Evolutionary conservation across 2,888 invertebrate species (phyloP).

Genomic region (Dioctria linearis): DNA sequence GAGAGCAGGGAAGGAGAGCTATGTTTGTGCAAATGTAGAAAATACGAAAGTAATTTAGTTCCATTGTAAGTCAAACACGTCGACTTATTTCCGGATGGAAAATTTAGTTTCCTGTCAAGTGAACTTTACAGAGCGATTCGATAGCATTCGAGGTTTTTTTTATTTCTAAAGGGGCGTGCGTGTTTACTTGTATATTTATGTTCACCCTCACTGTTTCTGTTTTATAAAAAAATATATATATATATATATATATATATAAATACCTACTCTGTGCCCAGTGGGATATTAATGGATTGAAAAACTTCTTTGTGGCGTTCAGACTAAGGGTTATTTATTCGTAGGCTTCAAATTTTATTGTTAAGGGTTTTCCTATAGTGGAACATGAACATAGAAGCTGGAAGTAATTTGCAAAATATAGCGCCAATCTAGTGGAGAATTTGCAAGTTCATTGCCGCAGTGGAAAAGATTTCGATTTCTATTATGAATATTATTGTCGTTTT

Average conservation of each 20-base stretch:
- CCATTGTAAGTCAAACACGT: conserved; percentile 47
- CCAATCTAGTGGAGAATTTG: no score
- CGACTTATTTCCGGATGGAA: conserved; percentile 47
- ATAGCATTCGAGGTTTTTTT: neutral
- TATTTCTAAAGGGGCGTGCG: conserved; percentile 3
- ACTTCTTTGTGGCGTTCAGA: no score
- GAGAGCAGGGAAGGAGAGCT: conserved; percentile 14
- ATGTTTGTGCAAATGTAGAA: conserved; percentile 39
- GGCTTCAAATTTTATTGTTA: no score
- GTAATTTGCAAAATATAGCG: no score
- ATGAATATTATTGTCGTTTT: no score
- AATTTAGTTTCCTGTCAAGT: conserved; percentile 38
- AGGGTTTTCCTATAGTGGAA: no score
- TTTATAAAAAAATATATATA: neutral
- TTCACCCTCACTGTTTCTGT: conserved; percentile 1
- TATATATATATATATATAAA: no score
- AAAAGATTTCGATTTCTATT: no score
- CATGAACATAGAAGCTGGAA: no score
- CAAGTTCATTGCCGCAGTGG: no score
- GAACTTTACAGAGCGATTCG: conserved; percentile 14
- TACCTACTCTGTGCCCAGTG: conserved; percentile 12
- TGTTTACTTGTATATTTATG: neutral
- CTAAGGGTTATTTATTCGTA: no score
- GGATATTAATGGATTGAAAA: conserved; percentile 36
- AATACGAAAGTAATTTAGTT: conserved; percentile 40